Conservation (phyloP, 2,888 invertebrate genomes). For the Busseola fusca region DNA sequence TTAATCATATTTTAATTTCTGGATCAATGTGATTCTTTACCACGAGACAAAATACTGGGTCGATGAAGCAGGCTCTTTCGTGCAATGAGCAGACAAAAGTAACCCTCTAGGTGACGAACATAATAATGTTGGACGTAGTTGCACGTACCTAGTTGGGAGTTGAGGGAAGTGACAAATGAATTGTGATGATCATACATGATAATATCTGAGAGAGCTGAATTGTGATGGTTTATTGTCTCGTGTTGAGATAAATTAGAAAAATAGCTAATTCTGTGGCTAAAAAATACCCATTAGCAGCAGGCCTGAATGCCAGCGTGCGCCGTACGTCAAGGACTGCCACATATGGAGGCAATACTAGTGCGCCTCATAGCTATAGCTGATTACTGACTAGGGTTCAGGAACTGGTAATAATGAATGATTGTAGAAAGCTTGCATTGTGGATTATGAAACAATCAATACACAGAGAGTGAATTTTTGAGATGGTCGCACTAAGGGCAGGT, state of each 20-base stretch:
- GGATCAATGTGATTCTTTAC: background rate
- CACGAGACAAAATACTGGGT: background rate
- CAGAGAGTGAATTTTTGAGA: background rate
- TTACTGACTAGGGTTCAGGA: background rate
- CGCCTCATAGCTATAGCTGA: background rate
- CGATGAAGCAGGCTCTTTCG: background rate
- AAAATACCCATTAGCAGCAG: background rate
- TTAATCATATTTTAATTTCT: no score
- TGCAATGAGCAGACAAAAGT: background rate
- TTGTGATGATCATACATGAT: constrained; percentile 11
- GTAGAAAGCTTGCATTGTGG: background rate
- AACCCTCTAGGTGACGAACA: background rate
- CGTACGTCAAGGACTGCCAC: background rate
- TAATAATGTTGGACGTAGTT: background rate
- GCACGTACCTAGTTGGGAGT: background rate
- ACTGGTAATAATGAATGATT: background rate
- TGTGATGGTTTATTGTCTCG: background rate
- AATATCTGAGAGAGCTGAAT: background rate
- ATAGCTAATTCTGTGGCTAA: background rate
- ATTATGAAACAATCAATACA: background rate
- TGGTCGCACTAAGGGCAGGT: background rate
- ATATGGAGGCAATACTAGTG: background rate
- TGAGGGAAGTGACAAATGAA: constrained; percentile 6
- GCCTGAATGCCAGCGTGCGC: background rate
- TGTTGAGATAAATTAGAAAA: background rate